Conservation (phyloP, 2,888 invertebrate species). For the Tupiocoris notatus region DNA sequence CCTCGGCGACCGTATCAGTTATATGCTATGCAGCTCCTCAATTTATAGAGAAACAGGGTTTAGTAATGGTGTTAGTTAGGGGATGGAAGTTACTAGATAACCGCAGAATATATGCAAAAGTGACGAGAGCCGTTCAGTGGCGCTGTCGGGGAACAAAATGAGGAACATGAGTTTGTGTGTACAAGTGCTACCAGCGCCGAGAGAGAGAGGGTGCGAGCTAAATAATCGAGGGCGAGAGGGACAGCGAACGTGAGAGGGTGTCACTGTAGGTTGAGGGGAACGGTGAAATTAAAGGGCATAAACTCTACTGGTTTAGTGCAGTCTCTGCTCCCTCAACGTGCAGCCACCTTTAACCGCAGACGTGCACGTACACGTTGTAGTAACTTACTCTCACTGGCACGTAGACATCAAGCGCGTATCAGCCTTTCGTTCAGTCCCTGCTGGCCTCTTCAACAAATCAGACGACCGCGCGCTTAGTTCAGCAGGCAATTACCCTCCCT, state of each 20-base stretch:
- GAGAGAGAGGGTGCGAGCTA: not conserved
- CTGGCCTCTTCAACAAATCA: constrained; percentile 29
- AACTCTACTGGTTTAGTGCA: constrained; percentile 38
- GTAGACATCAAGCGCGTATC: not conserved
- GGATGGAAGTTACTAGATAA: too few species aligned
- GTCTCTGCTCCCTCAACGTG: not conserved
- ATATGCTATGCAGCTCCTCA: too few species aligned
- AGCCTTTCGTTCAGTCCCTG: not conserved
- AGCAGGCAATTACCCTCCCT: constrained; percentile 22
- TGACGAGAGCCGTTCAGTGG: too few species aligned
- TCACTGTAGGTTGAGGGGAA: not conserved
- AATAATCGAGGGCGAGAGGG: not conserved
- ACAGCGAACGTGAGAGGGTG: not conserved
- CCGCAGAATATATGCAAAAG: constrained; percentile 31
- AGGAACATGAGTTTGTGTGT: too few species aligned
- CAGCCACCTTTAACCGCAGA: not conserved
- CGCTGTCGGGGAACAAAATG: too few species aligned
- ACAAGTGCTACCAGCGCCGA: not conserved
- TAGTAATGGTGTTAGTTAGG: too few species aligned
- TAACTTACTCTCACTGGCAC: too few species aligned
- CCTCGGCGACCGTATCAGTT: too few species aligned
- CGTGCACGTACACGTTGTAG: too few species aligned
- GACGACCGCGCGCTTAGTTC: constrained; percentile 37
- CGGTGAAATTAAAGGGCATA: constrained; percentile 40
- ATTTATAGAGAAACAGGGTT: too few species aligned